These are phyloP conservation scores for Reticulitermes speratus DNA, from an alignment of 1,140 invertebrate species.

Conservation along the genomic window DNA sequence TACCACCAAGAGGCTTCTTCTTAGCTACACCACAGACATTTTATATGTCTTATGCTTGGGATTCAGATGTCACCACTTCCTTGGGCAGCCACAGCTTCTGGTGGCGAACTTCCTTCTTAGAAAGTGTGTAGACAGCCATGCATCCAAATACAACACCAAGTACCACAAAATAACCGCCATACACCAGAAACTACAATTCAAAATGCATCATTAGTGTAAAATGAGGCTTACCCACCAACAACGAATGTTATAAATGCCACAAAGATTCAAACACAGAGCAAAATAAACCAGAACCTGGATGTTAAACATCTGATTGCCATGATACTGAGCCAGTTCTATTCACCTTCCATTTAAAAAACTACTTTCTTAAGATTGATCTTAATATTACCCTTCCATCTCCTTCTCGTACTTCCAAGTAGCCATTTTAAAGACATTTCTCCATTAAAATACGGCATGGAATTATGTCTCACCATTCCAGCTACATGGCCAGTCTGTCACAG, in stretches of 20 bases:
- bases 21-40: too few relatives aligned
- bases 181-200: conserved; percentile 49
- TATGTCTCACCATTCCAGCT: too few relatives aligned
- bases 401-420: too few relatives aligned
- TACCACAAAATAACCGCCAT: conserved; percentile 47
- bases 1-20: too few relatives aligned
- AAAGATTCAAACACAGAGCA: not conserved
- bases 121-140: conserved; percentile 36
- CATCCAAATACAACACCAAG: conserved; percentile 42
- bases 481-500: too few relatives aligned
- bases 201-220: not conserved
- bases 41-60: not conserved
- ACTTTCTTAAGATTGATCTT: not conserved
- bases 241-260: not conserved
- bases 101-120: not conserved
- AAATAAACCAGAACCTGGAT: not conserved
- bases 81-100: conserved; percentile 22
- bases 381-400: too few relatives aligned
- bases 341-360: not conserved
- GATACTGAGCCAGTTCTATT: not conserved
- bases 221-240: not conserved
- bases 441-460: too few relatives aligned
- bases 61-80: not conserved
- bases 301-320: not conserved
- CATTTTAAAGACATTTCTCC: too few relatives aligned